Evolutionary conservation across 2,797 vertebrate genomes (phyloP), one percentile per base, ranked within the genome.

Genomic region (Brotula barbata): DNA sequence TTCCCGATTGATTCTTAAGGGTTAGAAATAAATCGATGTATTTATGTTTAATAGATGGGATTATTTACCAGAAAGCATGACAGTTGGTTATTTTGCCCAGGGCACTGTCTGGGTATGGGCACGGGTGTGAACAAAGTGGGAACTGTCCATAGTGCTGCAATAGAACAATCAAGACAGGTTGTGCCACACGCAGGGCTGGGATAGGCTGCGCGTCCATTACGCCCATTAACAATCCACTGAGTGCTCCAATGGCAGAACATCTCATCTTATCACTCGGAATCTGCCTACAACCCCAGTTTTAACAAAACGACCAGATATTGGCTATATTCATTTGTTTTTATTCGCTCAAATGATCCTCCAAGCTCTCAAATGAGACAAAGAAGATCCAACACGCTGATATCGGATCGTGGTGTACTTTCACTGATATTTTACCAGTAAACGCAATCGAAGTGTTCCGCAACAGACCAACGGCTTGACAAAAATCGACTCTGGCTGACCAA

Each of bases 141-240:
- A 91, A 88, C 88, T 92, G 89, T 90, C 88, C 89, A 50, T 80
- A 86, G 89, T 89, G 77, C 87, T 91, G 87, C 87, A 88, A 69
- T 62, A 54, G 66, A 54, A 64, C 78, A 77, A 84, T 88, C 49
- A 81, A 82, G 53, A 64, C 60, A 59, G 40, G 71, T 80, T 84
- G 76, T 48, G 28, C 71, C 64, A 79, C 57, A 62, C 61, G 58
- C 71, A 64, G 75, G 43, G 28, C 33, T 57, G 40, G 47, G 28
- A 71, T 55, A 34, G 44, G 45, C 67, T 59, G 21, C 25, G 34
- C 48, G 60, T 42, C 64, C 45, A 37, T 67, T 68, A 61, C 41
- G 66, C 33, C 19, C 22, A 34, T 44, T 23, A 19, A 58, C 37
- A 64, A 40, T 47, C 22, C 34, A 33, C 51, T 60, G 49, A 58